Evolutionary conservation across 1,140 invertebrate species (phyloP).

Genomic region (Panonychus citri): DNA sequence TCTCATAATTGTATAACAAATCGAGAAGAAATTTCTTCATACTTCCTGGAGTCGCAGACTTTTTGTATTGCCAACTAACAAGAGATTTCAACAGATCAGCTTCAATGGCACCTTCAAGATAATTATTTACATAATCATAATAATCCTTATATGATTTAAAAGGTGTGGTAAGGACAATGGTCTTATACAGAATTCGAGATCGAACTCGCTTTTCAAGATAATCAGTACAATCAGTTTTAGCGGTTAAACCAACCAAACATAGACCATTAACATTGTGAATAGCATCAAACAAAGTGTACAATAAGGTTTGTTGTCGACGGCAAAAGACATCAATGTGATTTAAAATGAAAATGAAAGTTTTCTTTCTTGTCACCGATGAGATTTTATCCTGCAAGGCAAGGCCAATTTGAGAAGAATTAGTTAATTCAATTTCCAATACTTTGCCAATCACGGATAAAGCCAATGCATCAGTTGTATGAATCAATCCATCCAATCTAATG

Average conservation of each 20-base stretch:
- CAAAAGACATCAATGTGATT: constrained; percentile 12
- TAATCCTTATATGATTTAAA: constrained; percentile 1
- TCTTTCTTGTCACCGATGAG: background rate
- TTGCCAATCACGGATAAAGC: background rate
- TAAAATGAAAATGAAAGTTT: constrained; percentile 9
- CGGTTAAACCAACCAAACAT: constrained; percentile 4
- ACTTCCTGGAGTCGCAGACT: background rate
- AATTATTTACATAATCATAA: background rate
- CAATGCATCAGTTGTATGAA: background rate
- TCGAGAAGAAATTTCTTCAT: background rate
- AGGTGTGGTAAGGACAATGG: background rate
- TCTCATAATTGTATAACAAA: background rate
- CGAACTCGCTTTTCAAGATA: constrained; percentile 3
- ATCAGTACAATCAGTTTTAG: constrained; percentile 3
- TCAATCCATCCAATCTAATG: background rate
- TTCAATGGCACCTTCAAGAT: background rate
- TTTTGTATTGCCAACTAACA: background rate
- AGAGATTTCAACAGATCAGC: background rate
- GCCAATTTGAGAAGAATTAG: background rate
- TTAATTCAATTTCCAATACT: background rate
- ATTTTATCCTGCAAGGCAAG: background rate
- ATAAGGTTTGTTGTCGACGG: constrained; percentile 3
- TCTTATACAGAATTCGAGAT: background rate
- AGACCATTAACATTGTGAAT: constrained; percentile 3
- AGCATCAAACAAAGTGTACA: constrained; percentile 12